Evolutionary conservation across 2,797 vertebrate species (phyloP).

Genomic region (Delichon dasypus): DNA sequence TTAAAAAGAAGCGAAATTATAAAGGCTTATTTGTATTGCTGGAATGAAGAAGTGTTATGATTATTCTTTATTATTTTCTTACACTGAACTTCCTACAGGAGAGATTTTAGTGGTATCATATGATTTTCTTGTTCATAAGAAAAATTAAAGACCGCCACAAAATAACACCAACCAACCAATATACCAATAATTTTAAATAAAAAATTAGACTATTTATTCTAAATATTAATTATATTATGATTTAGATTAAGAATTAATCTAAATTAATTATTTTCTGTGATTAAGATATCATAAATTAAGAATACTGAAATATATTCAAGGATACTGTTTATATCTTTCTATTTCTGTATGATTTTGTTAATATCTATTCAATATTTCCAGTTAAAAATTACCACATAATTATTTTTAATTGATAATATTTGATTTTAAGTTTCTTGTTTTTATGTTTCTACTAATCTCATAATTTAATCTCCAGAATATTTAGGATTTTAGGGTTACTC

Average conservation of each 20-base stretch:
- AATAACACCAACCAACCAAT: neutral
- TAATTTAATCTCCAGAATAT: neutral
- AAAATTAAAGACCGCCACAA: neutral
- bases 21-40: neutral
- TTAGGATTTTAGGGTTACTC: neutral
- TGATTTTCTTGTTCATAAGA: neutral
- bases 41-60: neutral
- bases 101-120: neutral
- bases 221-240: too few relatives aligned
- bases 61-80: neutral
- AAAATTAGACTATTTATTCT: too few relatives aligned
- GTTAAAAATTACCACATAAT: neutral
- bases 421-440: neutral
- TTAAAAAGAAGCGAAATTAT: neutral
- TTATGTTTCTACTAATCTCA: neutral
- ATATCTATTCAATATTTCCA: neutral
- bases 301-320: neutral
- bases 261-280: too few relatives aligned
- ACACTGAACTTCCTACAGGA: neutral
- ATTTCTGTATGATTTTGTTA: neutral
- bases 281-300: neutral
- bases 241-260: too few relatives aligned
- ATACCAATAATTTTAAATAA: neutral
- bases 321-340: neutral
- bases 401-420: neutral